Base-by-base conservation (phyloP, 2,113 vertebrate genomes). In the Hippopotamus amphibius region DNA sequence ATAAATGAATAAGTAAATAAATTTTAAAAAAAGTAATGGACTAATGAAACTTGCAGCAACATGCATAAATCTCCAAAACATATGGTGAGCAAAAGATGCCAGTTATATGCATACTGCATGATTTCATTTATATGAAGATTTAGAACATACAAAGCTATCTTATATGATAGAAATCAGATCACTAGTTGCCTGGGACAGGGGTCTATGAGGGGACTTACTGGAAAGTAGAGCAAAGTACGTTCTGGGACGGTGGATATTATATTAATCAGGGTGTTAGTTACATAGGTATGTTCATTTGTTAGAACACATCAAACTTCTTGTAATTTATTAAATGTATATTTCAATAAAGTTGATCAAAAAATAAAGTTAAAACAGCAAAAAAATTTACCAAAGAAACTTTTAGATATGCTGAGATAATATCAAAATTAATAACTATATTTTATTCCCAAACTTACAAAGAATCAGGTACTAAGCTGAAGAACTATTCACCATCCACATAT, bases 311-410 rank as follows among this genome's bases (percentile, higher is more conserved):
- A 88, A 94, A 72, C 12, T 82, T 96, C 50, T 57, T 37, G 21
- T 95, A 26, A 90, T 94, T 90, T 89, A 87, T 19, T 91, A 55
- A 96, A 55, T 76, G 10, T 93, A 88, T 61, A 84, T 48, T 94
- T 89, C 16, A 92, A 30, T 88, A 96, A 97, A 86, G 10, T 74
- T 83, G n/a, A 84, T 43, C 74, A 65, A 96, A 93, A 95, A 94
- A 91, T 19, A 87, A 93, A 55, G 22, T 82, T 80, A 68, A 63
- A 87, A 92, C 72, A 63, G 48, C 6, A 77, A 11, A 72, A 55
- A 95, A 59, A 17, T 41, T 81, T 33, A 93, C 19, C 5, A 69
- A 74, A 82, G 24, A 84, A 55, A n/a, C 2, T 77, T 69, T 77
- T 66, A 41, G 37, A 74, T 88, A 90, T 26, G 94, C 2, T 63